A percentile compares a stretch with the other conserved stretches of the same genome.
Conservation (phyloP, 2,888 invertebrate species). For the Cylindroiulus punctatus region DNA sequence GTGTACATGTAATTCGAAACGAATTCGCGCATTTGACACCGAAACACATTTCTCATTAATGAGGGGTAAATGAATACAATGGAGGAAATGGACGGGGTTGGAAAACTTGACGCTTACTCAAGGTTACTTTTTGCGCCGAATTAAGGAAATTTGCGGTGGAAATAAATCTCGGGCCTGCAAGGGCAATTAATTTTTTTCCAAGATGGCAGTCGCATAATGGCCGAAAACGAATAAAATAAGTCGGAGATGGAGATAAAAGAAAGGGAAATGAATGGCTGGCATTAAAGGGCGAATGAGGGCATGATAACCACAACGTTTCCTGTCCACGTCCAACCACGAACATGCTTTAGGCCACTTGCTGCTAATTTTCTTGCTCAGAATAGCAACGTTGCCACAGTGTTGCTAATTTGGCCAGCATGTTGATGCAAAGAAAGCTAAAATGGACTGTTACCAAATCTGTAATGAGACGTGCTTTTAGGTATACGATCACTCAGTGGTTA, state of each 20-base stretch:
- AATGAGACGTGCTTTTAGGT: no score
- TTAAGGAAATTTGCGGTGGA: neutral
- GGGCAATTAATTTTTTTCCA: neutral
- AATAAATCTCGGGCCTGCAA: neutral
- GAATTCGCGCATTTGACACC: neutral
- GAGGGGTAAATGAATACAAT: conserved; percentile 29
- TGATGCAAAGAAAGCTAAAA: no score
- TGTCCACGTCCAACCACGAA: neutral
- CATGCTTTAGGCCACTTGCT: neutral
- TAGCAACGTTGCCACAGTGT: neutral
- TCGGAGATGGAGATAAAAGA: conserved; percentile 26
- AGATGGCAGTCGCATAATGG: neutral
- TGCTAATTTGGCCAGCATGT: neutral
- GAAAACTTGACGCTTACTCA: neutral
- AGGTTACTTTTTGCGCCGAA: neutral
- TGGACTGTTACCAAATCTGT: no score
- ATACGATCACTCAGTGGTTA: no score
- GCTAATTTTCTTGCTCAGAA: neutral
- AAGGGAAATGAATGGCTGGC: conserved; percentile 4
- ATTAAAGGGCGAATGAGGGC: neutral
- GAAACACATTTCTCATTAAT: conserved; percentile 38
- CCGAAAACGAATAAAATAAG: neutral
- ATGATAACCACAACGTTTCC: neutral
- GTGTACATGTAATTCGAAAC: conserved; percentile 30
- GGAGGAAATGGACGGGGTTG: neutral